These are phyloP conservation scores for Cardinalis cardinalis DNA, from an alignment of 2,113 vertebrate genomes.

Conservation along the genomic window DNA sequence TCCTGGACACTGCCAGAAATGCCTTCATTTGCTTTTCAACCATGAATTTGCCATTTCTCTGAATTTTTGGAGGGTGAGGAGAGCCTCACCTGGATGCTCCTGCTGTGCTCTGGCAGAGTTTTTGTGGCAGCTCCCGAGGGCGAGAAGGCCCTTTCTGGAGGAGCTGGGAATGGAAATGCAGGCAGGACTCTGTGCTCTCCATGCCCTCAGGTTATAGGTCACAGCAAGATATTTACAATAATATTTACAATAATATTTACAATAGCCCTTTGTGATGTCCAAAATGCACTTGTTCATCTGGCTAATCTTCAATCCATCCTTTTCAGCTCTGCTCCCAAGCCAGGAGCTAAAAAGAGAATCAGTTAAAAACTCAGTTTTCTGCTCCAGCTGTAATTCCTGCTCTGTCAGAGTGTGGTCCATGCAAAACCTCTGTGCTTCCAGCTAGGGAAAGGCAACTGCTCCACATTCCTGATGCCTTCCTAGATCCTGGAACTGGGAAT, in stretches of 20 bases:
- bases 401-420: accelerated
- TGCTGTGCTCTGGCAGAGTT: background rate
- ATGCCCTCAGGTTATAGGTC: background rate
- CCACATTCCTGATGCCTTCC: background rate
- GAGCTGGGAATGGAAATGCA: background rate
- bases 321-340: background rate
- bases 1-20: background rate
- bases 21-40: background rate
- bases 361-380: background rate
- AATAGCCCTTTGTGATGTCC: background rate
- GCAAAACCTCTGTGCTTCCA: background rate
- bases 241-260: background rate
- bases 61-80: accelerated
- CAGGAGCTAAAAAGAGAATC: background rate
- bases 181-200: accelerated
- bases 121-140: background rate
- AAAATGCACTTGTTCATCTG: slow-evolving; percentile 26
- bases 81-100: background rate
- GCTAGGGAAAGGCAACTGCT: background rate
- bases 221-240: background rate
- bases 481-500: background rate
- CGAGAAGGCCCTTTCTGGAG: background rate
- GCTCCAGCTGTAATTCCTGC: background rate
- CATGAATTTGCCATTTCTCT: accelerated
- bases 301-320: background rate